These are phyloP conservation scores for Thalassarche chlororhynchos DNA, from an alignment of 2,113 vertebrate species.

Conservation along the genomic window DNA sequence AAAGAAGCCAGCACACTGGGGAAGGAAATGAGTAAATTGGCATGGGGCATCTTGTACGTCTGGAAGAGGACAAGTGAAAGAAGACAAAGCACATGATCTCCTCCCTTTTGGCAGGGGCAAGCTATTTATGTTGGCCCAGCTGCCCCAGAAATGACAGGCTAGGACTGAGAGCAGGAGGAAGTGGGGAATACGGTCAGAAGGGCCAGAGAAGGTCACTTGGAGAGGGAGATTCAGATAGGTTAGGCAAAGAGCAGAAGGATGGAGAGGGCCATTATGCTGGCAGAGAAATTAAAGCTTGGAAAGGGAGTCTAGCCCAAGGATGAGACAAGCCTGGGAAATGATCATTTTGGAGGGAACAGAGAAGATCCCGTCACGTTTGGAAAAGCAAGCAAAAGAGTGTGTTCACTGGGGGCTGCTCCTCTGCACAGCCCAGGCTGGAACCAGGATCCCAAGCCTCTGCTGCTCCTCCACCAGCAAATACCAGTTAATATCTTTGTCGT, in stretches of 20 bases:
- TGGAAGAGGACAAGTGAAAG: background rate
- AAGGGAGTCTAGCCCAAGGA: background rate
- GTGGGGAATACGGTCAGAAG: background rate
- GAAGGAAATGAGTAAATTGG: slow-evolving; percentile 2
- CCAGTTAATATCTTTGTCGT: background rate
- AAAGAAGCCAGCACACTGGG: background rate
- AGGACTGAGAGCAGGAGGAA: background rate
- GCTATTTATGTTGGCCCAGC: background rate
- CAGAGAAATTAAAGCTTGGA: background rate
- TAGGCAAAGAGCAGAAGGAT: background rate
- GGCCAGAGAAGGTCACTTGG: background rate
- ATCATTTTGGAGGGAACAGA: background rate
- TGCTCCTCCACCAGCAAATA: background rate
- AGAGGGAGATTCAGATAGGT: background rate
- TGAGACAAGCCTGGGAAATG: background rate
- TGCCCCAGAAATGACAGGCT: background rate
- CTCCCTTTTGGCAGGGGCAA: background rate
- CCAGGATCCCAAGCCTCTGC: background rate
- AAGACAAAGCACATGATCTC: slow-evolving; percentile 1
- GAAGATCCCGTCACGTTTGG: background rate
- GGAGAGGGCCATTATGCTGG: background rate
- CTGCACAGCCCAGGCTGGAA: background rate
- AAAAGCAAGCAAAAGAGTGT: background rate
- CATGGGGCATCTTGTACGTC: background rate
- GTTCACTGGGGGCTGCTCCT: background rate